Percentiles rank a stretch among this genome's conserved stretches.
Conservation (phyloP, 1,140 invertebrate genomes). For the Atta colombica region DNA sequence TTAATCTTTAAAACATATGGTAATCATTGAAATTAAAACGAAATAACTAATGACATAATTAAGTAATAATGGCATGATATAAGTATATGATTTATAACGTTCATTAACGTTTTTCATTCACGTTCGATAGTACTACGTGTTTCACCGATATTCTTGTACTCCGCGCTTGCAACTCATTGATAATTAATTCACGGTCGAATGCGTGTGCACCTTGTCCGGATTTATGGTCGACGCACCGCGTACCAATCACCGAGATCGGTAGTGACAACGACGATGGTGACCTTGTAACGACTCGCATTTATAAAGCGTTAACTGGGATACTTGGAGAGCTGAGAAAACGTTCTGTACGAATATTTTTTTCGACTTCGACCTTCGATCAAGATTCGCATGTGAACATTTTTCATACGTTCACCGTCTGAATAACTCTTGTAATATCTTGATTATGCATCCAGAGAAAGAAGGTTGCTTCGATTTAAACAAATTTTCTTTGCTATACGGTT, state of each 20-base stretch:
- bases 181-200: slow-evolving; percentile 66
- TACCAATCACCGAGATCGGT: slow-evolving; percentile 40
- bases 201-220: slow-evolving; percentile 48
- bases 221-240: slow-evolving; percentile 41
- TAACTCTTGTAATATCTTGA: background rate
- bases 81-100: slow-evolving; percentile 9
- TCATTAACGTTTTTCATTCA: slow-evolving; percentile 31
- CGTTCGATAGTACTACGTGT: background rate
- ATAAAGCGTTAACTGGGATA: slow-evolving; percentile 26
- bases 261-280: slow-evolving; percentile 32
- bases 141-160: background rate
- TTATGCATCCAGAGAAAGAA: background rate
- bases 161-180: slow-evolving; percentile 8
- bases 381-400: background rate
- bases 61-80: too few species aligned
- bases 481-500: too few species aligned
- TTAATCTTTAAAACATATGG: background rate
- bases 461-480: too few species aligned
- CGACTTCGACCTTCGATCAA: background rate
- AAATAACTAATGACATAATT: background rate
- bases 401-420: background rate
- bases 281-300: slow-evolving; percentile 32
- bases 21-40: background rate
- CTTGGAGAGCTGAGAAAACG: background rate
- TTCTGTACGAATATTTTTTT: background rate